Conservation (phyloP, 2,888 invertebrate genomes). For the Epinotia ramella region DNA sequence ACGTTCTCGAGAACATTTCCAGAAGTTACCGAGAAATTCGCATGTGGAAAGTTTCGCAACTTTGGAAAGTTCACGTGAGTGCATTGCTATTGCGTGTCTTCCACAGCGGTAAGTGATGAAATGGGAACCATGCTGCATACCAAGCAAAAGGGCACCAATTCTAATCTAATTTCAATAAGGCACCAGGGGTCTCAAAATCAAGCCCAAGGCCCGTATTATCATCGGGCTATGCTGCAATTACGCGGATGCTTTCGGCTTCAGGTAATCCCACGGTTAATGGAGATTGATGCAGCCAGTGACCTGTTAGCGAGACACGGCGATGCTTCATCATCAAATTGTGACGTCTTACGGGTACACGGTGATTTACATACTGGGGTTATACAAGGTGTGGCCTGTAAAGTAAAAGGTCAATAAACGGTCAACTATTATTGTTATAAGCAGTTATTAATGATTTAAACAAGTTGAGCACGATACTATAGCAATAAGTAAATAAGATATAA, state of each 20-base stretch:
- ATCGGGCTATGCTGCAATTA: conserved; percentile 44
- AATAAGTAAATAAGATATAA: no score
- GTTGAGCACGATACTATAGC: no score
- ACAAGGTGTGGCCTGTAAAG: background rate
- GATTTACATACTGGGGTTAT: background rate
- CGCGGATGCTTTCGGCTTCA: conserved; percentile 29
- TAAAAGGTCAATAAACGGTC: background rate
- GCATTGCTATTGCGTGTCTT: no score
- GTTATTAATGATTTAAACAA: background rate
- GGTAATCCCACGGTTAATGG: conserved; percentile 39
- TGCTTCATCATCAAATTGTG: conserved; percentile 38
- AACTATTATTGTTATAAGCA: no score
- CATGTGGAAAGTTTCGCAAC: no score
- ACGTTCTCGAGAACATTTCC: no score
- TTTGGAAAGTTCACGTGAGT: no score
- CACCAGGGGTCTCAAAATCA: background rate
- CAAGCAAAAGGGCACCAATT: background rate
- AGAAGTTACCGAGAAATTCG: no score
- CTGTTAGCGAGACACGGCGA: conserved; percentile 19
- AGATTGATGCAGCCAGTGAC: conserved; percentile 30
- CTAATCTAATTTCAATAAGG: background rate
- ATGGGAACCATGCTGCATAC: no score
- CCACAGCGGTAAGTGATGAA: no score
- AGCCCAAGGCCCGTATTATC: conserved; percentile 39
- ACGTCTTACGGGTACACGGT: conserved; percentile 10